These are phyloP conservation scores for Imbricaverruca yamaguchii DNA, from an alignment of 2,888 invertebrate genomes.

Conservation along the genomic window DNA sequence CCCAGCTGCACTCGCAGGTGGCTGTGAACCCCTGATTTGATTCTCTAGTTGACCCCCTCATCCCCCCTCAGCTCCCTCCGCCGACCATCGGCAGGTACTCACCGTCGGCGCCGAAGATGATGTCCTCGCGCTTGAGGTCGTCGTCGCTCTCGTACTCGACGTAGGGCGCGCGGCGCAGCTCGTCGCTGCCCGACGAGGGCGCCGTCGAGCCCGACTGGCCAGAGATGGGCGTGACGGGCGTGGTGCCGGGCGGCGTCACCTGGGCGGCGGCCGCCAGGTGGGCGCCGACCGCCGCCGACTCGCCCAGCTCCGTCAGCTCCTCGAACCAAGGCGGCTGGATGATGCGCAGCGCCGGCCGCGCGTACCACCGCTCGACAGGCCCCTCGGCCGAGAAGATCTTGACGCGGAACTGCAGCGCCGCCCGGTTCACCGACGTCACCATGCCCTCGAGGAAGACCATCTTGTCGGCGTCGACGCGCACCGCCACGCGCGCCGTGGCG, in stretches of 20 bases:
- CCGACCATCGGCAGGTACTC: neutral
- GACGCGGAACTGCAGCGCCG: neutral
- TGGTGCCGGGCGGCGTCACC: constrained; percentile 31
- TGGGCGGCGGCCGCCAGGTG: constrained; percentile 29
- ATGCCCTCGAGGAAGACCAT: constrained; percentile 69
- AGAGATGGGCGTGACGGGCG: constrained; percentile 31
- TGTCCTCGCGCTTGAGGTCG: constrained; percentile 76
- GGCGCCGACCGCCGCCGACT: constrained; percentile 22
- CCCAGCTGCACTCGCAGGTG: no score
- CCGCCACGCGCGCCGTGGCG: constrained; percentile 70
- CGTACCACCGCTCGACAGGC: constrained; percentile 57
- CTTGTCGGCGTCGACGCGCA: constrained; percentile 49
- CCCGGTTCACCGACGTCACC: constrained; percentile 43
- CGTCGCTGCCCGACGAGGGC: constrained; percentile 47
- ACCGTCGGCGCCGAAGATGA: constrained; percentile 71
- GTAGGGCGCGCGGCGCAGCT: constrained; percentile 47
- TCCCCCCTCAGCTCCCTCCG: neutral
- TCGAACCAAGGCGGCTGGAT: constrained; percentile 95
- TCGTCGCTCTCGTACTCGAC: constrained; percentile 82
- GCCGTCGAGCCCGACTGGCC: constrained; percentile 32
- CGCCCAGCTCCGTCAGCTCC: constrained; percentile 57
- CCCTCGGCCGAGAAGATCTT: constrained; percentile 23
- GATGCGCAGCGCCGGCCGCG: constrained; percentile 81
- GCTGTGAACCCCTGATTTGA: no score
- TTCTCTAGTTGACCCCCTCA: neutral